Conservation (phyloP, 2,113 vertebrate species). For the Rhynchopsitta pachyrhyncha region DNA sequence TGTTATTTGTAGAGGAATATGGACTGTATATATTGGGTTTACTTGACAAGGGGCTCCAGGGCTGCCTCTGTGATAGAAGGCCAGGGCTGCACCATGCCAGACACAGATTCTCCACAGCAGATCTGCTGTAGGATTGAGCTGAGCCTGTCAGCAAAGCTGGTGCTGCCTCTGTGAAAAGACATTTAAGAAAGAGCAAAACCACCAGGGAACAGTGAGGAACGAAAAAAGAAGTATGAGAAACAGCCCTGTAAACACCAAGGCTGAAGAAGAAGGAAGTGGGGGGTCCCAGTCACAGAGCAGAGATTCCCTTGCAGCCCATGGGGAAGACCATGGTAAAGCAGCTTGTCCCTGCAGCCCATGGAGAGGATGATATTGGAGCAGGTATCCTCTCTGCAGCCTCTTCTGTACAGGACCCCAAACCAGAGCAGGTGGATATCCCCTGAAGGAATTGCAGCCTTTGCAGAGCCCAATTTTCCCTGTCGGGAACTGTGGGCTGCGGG, state of each 20-base stretch:
- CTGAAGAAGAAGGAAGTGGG: neutral
- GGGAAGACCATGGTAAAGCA: neutral
- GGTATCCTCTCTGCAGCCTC: neutral
- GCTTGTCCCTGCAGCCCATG: neutral
- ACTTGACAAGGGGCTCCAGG: neutral
- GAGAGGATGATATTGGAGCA: neutral
- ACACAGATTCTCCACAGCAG: fast-evolving
- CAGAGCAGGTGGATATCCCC: neutral
- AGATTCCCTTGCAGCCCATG: neutral
- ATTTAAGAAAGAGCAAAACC: neutral
- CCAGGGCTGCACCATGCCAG: fast-evolving
- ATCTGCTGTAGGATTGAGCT: neutral
- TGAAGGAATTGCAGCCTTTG: neutral
- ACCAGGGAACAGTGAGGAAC: neutral
- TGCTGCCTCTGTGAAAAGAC: neutral
- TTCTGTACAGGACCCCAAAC: neutral
- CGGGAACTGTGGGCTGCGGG: neutral
- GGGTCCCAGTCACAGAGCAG: neutral
- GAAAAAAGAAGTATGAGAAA: neutral
- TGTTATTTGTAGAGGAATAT: neutral
- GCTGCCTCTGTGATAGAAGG: neutral
- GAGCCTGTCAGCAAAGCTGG: neutral
- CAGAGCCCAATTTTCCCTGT: neutral
- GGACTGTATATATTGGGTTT: neutral
- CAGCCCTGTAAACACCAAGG: neutral